These are phyloP conservation scores for Perithous albicinctus DNA, from an alignment of 2,888 invertebrate species.

Conservation along the genomic window DNA sequence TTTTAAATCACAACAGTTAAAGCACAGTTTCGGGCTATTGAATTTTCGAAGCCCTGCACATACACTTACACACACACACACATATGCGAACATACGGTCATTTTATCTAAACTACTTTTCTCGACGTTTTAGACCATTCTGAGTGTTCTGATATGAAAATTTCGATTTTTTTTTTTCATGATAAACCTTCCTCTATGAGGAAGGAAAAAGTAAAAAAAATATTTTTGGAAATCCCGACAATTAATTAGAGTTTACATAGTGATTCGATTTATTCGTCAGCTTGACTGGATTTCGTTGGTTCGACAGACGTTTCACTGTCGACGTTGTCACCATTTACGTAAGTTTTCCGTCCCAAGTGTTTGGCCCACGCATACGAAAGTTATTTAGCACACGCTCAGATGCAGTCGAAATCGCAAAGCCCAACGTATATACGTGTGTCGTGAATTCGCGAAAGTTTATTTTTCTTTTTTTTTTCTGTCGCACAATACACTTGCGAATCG, in stretches of 20 bases:
- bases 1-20: too few relatives aligned
- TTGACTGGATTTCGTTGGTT: slow-evolving; percentile 26
- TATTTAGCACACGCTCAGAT: slow-evolving; percentile 59
- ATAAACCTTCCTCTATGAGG: too few relatives aligned
- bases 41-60: too few relatives aligned
- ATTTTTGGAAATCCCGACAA: not conserved
- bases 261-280: not conserved
- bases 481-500: slow-evolving; percentile 38
- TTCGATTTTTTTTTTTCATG: too few relatives aligned
- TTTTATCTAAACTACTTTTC: too few relatives aligned
- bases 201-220: too few relatives aligned
- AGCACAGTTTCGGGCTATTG: too few relatives aligned
- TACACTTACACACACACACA: too few relatives aligned
- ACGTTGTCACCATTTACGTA: slow-evolving; percentile 65
- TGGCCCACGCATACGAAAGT: slow-evolving; percentile 33
- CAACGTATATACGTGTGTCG: slow-evolving; percentile 27
- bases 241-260: not conserved
- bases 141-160: too few relatives aligned
- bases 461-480: slow-evolving; percentile 24
- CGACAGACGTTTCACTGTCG: slow-evolving; percentile 60
- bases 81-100: too few relatives aligned
- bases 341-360: slow-evolving; percentile 67
- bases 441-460: slow-evolving; percentile 40
- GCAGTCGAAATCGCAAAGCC: slow-evolving; percentile 62
- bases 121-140: too few relatives aligned